These are phyloP conservation scores for Dryobates pubescens DNA, from an alignment of 2,797 vertebrate genomes.

Conservation along the genomic window DNA sequence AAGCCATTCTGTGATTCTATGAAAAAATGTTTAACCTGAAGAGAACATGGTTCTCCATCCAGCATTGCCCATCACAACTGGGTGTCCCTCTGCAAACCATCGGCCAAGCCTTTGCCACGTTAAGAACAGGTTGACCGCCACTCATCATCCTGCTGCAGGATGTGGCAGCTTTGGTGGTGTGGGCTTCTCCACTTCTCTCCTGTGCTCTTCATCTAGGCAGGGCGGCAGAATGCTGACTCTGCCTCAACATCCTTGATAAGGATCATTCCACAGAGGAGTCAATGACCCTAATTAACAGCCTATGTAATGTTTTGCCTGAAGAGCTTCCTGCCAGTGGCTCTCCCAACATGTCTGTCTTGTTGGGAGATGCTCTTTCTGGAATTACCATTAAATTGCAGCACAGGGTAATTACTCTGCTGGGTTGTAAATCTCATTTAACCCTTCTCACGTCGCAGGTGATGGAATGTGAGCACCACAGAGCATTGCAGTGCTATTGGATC, in stretches of 20 bases:
- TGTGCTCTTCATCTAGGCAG: background rate
- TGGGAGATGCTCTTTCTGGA: conserved; percentile 60
- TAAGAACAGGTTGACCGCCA: too few relatives aligned
- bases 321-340: conserved; percentile 63
- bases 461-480: background rate
- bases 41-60: background rate
- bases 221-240: background rate
- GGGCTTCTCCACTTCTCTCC: background rate
- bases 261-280: conserved; percentile 16
- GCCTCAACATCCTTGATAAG: conserved; percentile 12
- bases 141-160: too few relatives aligned
- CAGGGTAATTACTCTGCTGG: conserved; percentile 30
- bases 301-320: conserved; percentile 63
- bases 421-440: conserved; percentile 60
- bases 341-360: conserved; percentile 58
- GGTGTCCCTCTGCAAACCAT: background rate
- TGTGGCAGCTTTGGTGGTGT: too few relatives aligned
- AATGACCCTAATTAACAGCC: conserved; percentile 60
- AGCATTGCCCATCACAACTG: background rate
- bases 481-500: background rate
- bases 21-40: background rate
- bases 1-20: too few relatives aligned
- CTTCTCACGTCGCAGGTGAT: background rate
- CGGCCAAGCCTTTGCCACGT: too few relatives aligned
- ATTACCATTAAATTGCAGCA: conserved; percentile 56